These are phyloP conservation scores for Chelon auratus DNA, from an alignment of 2,797 vertebrate species.

Conservation along the genomic window DNA sequence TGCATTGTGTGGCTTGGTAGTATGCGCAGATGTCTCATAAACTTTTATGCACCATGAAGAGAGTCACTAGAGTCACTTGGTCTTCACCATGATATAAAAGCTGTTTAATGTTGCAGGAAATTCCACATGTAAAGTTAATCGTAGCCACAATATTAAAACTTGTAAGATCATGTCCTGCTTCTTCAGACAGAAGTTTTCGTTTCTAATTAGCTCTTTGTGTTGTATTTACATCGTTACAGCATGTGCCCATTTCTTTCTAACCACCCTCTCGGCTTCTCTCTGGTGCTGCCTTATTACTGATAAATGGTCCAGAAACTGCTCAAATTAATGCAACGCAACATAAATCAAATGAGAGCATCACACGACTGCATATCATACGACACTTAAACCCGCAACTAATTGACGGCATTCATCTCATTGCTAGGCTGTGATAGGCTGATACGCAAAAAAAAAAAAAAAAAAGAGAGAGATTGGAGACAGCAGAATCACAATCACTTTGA, in stretches of 20 bases:
- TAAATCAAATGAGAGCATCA: constrained; percentile 53
- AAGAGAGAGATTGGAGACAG: constrained; percentile 3
- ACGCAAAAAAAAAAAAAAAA: constrained; percentile 19
- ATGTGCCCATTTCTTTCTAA: constrained; percentile 23
- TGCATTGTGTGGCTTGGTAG: neutral
- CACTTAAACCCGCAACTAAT: constrained; percentile 42
- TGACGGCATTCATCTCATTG: constrained; percentile 41
- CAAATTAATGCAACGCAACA: constrained; percentile 44
- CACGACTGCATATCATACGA: constrained; percentile 27
- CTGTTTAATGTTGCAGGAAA: constrained; percentile 4
- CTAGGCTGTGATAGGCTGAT: neutral
- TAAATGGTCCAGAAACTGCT: constrained; percentile 48
- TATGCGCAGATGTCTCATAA: neutral
- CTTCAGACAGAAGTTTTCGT: constrained; percentile 34
- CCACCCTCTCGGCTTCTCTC: constrained; percentile 33
- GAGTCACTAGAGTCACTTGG: neutral
- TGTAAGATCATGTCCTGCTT: neutral
- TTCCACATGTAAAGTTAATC: constrained; percentile 26
- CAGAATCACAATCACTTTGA: constrained; percentile 22
- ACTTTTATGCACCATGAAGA: constrained; percentile 1
- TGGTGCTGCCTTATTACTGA: constrained; percentile 55
- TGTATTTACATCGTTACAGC: constrained; percentile 44
- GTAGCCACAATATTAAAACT: constrained; percentile 9
- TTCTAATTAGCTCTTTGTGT: constrained; percentile 53
- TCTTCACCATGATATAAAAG: neutral